A percentile compares a stretch with the other conserved stretches of the same genome.
phyloP scores from a whole-genome alignment of 2,113 vertebrate species.

The Recurvirostra avosetta region DNA sequence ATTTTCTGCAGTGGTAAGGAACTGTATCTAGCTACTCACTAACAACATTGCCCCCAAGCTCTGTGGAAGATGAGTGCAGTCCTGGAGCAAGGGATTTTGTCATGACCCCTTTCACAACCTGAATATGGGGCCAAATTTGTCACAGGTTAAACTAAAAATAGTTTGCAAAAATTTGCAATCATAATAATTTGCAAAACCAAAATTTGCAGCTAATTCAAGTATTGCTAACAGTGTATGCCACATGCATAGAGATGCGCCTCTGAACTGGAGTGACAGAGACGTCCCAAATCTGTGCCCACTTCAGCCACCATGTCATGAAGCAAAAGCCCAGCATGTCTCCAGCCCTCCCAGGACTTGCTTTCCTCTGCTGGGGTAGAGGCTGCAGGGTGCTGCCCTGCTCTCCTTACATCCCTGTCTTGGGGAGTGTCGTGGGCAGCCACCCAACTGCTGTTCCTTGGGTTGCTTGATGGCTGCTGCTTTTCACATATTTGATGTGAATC shows the following conservation, averaged over 20 bases:
- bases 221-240: neutral
- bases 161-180: neutral
- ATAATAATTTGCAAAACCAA: neutral
- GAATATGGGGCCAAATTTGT: neutral
- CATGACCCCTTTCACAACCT: rapidly evolving
- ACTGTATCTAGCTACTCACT: neutral
- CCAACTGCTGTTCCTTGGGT: neutral
- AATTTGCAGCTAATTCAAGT: neutral
- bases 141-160: neutral
- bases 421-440: neutral
- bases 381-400: neutral
- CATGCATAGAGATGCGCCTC: neutral
- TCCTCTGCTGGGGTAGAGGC: rapidly evolving
- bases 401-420: neutral
- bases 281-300: neutral
- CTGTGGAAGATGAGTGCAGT: neutral
- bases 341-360: neutral
- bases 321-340: neutral
- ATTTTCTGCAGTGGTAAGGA: neutral
- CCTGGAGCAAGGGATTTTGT: neutral
- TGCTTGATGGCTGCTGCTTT: neutral
- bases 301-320: neutral
- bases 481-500: conserved; percentile 41
- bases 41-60: neutral
- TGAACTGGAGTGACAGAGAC: neutral